A percentile compares a stretch with the other conserved stretches of the same genome.
Evolutionary conservation across 2,113 vertebrate species (phyloP).

Genomic region (Poecile atricapillus): DNA sequence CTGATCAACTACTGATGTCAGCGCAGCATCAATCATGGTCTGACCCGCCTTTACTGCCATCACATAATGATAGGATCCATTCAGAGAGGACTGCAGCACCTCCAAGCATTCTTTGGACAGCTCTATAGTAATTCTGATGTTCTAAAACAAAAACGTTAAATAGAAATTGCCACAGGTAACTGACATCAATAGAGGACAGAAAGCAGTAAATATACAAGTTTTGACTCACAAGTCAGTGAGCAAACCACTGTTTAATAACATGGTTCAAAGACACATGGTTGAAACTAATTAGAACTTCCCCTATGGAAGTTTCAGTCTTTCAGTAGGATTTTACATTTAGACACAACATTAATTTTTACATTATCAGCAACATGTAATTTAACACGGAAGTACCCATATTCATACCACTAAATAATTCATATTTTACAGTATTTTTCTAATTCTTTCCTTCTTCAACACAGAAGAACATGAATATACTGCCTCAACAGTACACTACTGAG

Average conservation of each 20-base stretch:
- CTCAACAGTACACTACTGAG: not conserved
- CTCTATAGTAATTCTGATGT: constrained; percentile 78
- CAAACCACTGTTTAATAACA: not conserved
- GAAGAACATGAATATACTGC: not conserved
- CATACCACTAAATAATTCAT: not conserved
- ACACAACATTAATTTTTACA: not conserved
- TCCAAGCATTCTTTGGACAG: constrained; percentile 84
- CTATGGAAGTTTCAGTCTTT: not conserved
- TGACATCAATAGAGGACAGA: not conserved
- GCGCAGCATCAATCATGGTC: constrained; percentile 77
- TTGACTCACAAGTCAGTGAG: not conserved
- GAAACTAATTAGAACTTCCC: not conserved
- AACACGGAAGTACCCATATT: not conserved
- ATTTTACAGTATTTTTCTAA: not conserved
- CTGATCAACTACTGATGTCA: constrained; percentile 85
- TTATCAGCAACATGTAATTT: not conserved
- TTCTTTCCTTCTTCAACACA: not conserved
- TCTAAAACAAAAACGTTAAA: constrained; percentile 69
- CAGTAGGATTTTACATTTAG: not conserved
- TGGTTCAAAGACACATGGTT: not conserved
- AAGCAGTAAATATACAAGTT: not conserved
- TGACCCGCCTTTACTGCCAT: constrained; percentile 81
- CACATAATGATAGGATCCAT: constrained; percentile 87
- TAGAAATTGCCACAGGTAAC: not conserved
- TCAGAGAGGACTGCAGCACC: constrained; percentile 83